Percentiles rank a stretch among this genome's conserved stretches.
Conservation (phyloP, 1,140 invertebrate genomes). For the Hypsibius dujardini region DNA sequence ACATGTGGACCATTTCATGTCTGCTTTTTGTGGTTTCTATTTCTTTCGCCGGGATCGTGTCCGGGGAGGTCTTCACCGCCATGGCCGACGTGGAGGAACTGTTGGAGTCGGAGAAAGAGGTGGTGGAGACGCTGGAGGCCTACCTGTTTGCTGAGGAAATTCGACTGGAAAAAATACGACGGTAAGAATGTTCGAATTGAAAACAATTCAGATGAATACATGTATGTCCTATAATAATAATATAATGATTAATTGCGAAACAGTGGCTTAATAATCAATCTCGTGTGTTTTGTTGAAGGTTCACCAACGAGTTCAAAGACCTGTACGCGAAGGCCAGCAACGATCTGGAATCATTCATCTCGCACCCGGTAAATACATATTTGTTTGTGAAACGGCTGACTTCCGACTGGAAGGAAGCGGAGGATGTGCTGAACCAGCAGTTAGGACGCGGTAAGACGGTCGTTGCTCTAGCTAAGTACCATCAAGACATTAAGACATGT, state of each 20-base stretch:
- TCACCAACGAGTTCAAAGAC: constrained; percentile 35
- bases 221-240: too few relatives aligned
- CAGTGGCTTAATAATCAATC: not conserved
- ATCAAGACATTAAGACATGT: too few relatives aligned
- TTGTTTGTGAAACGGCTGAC: constrained; percentile 81
- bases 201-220: too few relatives aligned
- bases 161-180: constrained; percentile 53
- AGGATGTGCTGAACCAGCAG: too few relatives aligned
- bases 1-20: too few relatives aligned
- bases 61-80: constrained; percentile 64
- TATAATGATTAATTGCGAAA: not conserved
- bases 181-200: constrained; percentile 31
- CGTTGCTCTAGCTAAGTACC: too few relatives aligned
- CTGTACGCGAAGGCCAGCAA: constrained; percentile 58
- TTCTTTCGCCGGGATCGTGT: too few relatives aligned
- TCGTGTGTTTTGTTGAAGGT: constrained; percentile 26
- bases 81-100: constrained; percentile 70
- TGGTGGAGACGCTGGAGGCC: constrained; percentile 59
- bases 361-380: constrained; percentile 92
- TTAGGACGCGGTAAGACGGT: constrained; percentile 22
- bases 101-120: constrained; percentile 62
- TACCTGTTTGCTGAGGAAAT: constrained; percentile 66
- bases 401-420: too few relatives aligned
- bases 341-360: constrained; percentile 62
- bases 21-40: too few relatives aligned